A percentile compares a stretch with the other conserved stretches of the same genome.
These are phyloP conservation scores for Poeciliopsis turneri DNA, from an alignment of 2,797 vertebrate genomes.

Conservation along the genomic window DNA sequence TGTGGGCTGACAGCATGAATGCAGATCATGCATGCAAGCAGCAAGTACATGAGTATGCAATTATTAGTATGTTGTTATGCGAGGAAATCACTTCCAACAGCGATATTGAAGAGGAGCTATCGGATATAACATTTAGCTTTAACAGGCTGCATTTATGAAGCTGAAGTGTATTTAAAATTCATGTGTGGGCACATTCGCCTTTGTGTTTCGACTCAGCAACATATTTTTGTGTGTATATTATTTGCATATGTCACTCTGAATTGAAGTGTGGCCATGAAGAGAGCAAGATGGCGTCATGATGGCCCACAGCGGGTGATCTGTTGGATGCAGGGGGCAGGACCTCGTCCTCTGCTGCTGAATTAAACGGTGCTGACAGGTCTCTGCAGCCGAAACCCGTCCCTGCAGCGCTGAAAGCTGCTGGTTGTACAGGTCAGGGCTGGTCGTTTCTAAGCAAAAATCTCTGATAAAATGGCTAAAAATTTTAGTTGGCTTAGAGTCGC, in stretches of 20 bases:
- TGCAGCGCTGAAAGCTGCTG: neutral
- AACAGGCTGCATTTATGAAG: neutral
- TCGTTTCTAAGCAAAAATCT: neutral
- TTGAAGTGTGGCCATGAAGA: neutral
- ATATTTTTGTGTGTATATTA: constrained; percentile 13
- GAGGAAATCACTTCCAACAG: neutral
- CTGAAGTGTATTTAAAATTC: neutral
- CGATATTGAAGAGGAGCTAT: neutral
- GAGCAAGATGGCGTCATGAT: neutral
- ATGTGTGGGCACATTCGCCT: neutral
- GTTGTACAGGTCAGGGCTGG: neutral
- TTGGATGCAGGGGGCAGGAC: neutral
- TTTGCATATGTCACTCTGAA: neutral
- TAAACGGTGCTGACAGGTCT: constrained; percentile 27
- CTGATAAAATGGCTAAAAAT: neutral
- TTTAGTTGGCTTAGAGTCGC: neutral
- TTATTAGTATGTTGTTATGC: neutral
- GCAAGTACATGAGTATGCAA: constrained; percentile 6
- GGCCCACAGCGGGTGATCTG: constrained; percentile 17
- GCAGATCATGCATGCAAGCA: constrained; percentile 15
- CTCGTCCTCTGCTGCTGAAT: constrained; percentile 21
- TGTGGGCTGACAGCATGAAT: constrained; percentile 55
- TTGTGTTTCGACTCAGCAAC: neutral
- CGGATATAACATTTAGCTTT: neutral
- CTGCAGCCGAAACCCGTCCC: constrained; percentile 1